A percentile compares a stretch with the other conserved stretches of the same genome.
Evolutionary conservation across 2,888 invertebrate species (phyloP).

Genomic region (Apotomis betuletana): DNA sequence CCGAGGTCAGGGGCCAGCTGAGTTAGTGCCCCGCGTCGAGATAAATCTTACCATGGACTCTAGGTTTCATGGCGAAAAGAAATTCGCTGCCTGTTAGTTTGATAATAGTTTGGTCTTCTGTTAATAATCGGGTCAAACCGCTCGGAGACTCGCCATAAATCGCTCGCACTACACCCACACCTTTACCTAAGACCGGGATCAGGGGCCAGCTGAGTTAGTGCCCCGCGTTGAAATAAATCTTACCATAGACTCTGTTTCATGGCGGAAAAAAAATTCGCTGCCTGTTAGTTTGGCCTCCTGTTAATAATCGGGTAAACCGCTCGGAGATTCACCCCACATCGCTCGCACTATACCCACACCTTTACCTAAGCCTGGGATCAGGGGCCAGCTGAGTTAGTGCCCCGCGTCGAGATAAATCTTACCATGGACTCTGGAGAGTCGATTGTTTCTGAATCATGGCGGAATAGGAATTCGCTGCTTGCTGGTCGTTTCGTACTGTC

Average conservation of each 20-base stretch:
- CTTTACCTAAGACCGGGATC: neutral
- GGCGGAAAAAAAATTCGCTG: neutral
- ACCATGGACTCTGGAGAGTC: slow-evolving; percentile 27
- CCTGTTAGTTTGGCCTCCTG: no score
- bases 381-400: slow-evolving; percentile 20
- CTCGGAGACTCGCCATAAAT: no score
- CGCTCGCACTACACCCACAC: neutral
- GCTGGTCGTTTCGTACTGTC: neutral
- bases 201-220: slow-evolving; percentile 18
- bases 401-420: slow-evolving; percentile 17
- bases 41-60: slow-evolving; percentile 28
- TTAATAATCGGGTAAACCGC: no score
- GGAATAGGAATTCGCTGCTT: neutral
- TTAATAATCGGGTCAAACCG: no score
- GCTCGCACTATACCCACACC: slow-evolving; percentile 1
- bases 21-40: slow-evolving; percentile 19
- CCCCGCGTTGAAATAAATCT: slow-evolving; percentile 17
- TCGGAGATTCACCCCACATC: neutral
- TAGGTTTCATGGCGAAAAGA: neutral
- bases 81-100: neutral
- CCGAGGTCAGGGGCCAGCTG: neutral
- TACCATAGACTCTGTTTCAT: slow-evolving; percentile 11
- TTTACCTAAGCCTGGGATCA: neutral
- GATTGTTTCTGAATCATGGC: slow-evolving; percentile 12
- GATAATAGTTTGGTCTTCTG: no score